Evolutionary conservation across 2,113 vertebrate genomes (phyloP), one percentile per base, ranked within the genome.

Genomic region (Myotis lucifugus): DNA sequence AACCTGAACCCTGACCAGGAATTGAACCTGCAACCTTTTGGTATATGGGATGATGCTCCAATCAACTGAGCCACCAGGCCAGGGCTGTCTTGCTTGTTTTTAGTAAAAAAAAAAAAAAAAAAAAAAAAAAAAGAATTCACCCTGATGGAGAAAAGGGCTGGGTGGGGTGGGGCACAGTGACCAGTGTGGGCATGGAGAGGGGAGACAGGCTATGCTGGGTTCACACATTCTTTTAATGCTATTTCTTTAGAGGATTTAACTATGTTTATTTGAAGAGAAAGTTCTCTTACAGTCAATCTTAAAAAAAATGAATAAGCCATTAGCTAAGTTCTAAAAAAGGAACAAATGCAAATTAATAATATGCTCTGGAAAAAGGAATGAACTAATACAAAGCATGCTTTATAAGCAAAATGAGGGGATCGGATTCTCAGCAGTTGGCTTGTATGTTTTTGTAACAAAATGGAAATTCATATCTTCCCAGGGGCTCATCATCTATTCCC

Each of bases 401-500:
- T 90, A 94, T 59, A 92, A 90, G 85, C 92, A 59, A 85, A 92
- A 95, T 74, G 85, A 94, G 67, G 61, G 87, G n/a, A 59, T 77
- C 95, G 32, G 90, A 21, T 95, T 95, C 96, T 95, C 92, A 94
- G 97, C 95, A 83, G 94, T 78, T 72, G 37, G 70, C 95, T 76
- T 83, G 85, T 61, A 34, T 97, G 92, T 95, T 95, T 96, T 92
- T 92, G 73, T 74, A 95, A 93, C 85, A 85, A 93, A 95, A 94
- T 97, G 93, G 96, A 97, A 97, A 97, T 97, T 93, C 95, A 83
- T 95, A 70, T 94, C 96, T 96, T 97, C 94, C 92, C 85, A 91
- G 94, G 95, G 96, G 94, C 88, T 92, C 91, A 59, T 93, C 95
- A 66, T 86, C 83, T 69, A 34, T 81, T 93, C 84, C 64, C 79